A percentile compares a stretch with the other conserved stretches of the same genome.
Conservation (phyloP, 1,140 invertebrate species). For the Pseudomyrmex flavicornis region DNA sequence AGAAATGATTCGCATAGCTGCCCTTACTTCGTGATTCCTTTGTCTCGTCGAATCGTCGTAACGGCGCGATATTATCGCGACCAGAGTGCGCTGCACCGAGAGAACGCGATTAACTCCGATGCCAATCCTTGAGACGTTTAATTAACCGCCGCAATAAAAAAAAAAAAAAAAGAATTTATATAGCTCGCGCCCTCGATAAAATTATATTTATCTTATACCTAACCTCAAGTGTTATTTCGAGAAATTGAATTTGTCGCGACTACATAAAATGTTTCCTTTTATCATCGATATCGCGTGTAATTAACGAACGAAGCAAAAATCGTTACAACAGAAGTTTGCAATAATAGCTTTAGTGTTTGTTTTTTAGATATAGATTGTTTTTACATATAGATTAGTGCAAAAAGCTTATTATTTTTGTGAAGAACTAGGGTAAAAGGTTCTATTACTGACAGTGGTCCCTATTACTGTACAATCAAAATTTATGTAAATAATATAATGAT, state of each 20-base stretch:
- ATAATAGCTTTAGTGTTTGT: no score
- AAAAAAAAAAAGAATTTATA: background rate
- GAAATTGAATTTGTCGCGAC: background rate
- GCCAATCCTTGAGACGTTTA: constrained; percentile 38
- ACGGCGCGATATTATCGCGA: constrained; percentile 48
- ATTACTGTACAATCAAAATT: no score
- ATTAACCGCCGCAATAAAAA: constrained; percentile 41
- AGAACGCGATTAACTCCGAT: constrained; percentile 45
- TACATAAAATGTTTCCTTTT: background rate
- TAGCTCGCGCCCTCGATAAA: background rate
- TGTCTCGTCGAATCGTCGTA: constrained; percentile 46
- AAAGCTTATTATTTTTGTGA: no score
- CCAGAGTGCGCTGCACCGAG: constrained; percentile 15
- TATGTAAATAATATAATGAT: no score
- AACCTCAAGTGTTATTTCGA: background rate
- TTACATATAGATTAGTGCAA: no score
- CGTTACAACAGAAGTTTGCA: background rate
- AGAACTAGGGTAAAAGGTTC: no score
- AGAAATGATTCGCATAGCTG: constrained; percentile 70
- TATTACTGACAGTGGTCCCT: no score
- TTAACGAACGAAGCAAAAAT: no score
- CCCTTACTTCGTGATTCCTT: constrained; percentile 45
- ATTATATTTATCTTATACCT: background rate
- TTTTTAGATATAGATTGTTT: no score
- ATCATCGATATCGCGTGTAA: background rate